Evolutionary conservation across 2,888 invertebrate species (phyloP).

Genomic region (Lithophane semibrunnea): DNA sequence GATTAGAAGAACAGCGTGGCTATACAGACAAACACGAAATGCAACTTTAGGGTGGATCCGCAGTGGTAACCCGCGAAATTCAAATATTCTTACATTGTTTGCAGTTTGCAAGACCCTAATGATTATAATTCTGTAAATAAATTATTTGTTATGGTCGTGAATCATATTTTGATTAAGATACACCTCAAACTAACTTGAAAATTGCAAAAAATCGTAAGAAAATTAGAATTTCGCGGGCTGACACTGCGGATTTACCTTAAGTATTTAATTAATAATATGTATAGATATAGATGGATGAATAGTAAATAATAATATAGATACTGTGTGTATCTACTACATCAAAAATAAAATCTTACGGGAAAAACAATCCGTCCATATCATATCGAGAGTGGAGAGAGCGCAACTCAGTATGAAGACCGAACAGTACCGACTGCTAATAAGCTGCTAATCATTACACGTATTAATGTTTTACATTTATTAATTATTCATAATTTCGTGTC

Average conservation of each 20-base stretch:
- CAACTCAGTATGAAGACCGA: neutral
- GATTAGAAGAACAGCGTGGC: neutral
- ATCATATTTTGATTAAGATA: too few relatives aligned
- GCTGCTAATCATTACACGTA: neutral
- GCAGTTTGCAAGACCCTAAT: too few relatives aligned
- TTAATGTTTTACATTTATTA: neutral
- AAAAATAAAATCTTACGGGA: neutral
- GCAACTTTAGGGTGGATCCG: neutral
- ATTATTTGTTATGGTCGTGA: too few relatives aligned
- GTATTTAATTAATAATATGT: too few relatives aligned
- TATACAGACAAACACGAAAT: neutral
- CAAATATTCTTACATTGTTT: too few relatives aligned
- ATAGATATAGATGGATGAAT: too few relatives aligned
- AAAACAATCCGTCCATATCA: neutral
- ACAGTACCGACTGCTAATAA: neutral
- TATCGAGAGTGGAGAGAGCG: neutral
- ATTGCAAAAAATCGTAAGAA: too few relatives aligned
- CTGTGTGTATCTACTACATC: neutral
- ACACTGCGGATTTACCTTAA: too few relatives aligned
- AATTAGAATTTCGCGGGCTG: too few relatives aligned
- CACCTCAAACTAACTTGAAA: too few relatives aligned
- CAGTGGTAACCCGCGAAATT: too few relatives aligned
- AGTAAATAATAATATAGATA: neutral
- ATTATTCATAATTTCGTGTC: neutral
- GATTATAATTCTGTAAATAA: too few relatives aligned